Conservation (phyloP, 2,888 invertebrate genomes). For the Beris chalybata region DNA sequence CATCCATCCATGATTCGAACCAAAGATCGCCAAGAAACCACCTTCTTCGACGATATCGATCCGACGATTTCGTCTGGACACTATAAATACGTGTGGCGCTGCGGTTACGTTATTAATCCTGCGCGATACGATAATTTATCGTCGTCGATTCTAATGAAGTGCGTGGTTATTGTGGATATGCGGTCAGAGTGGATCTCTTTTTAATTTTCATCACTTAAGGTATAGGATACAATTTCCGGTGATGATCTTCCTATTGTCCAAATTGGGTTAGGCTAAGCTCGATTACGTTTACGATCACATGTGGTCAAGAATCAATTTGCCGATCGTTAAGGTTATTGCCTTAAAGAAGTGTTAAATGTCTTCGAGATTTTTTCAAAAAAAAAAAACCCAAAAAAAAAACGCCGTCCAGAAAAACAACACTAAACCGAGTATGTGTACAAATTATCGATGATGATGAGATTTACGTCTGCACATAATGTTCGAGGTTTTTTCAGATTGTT, state of each 20-base stretch:
- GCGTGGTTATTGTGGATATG: slow-evolving; percentile 23
- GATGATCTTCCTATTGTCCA: slow-evolving; percentile 13
- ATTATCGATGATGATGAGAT: slow-evolving; percentile 10
- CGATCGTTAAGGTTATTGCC: slow-evolving; percentile 29
- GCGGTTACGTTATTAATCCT: slow-evolving; percentile 31
- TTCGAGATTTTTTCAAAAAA: not conserved
- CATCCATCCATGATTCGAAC: slow-evolving; percentile 4
- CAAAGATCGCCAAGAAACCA: too few species aligned
- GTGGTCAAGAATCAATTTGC: slow-evolving; percentile 28
- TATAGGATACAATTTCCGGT: slow-evolving; percentile 23
- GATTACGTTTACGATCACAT: slow-evolving; percentile 26
- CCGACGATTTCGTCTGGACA: slow-evolving; percentile 29
- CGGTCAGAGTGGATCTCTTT: slow-evolving; percentile 13
- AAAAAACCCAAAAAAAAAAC: not conserved
- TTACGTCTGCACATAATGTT: not conserved
- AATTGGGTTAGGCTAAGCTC: slow-evolving; percentile 18
- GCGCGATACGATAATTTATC: slow-evolving; percentile 32
- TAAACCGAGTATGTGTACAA: slow-evolving; percentile 2
- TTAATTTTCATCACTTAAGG: slow-evolving; percentile 21
- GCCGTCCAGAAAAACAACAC: not conserved
- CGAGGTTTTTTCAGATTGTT: slow-evolving; percentile 1
- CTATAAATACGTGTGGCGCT: slow-evolving; percentile 38
- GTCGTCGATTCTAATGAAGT: slow-evolving; percentile 27
- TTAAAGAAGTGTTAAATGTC: slow-evolving; percentile 30
- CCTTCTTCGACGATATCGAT: not conserved